phyloP scores from a whole-genome alignment of 2,888 invertebrate genomes.

The Eilema sororculum region DNA sequence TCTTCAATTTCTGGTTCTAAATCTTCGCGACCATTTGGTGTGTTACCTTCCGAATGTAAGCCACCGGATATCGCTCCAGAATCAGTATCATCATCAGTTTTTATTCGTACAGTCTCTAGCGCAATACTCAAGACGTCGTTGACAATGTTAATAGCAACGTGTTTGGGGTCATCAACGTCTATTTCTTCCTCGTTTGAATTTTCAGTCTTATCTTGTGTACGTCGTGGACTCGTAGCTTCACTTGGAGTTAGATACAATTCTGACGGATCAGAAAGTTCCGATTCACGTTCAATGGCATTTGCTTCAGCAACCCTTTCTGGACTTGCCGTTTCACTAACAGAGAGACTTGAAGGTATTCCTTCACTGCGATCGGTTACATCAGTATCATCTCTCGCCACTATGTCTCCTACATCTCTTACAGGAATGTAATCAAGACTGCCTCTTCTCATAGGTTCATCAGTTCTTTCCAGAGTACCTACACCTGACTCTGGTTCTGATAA shows the following conservation, averaged over 20 bases:
- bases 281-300: slow-evolving; percentile 85
- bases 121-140: slow-evolving; percentile 83
- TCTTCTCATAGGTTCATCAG: slow-evolving; percentile 73
- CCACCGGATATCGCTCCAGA: slow-evolving; percentile 83
- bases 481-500: slow-evolving; percentile 79
- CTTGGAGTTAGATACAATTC: slow-evolving; percentile 90
- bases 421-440: slow-evolving; percentile 84
- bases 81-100: slow-evolving; percentile 81
- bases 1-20: slow-evolving; percentile 81
- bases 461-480: slow-evolving; percentile 73
- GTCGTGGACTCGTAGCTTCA: slow-evolving; percentile 86
- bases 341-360: slow-evolving; percentile 82
- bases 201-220: slow-evolving; percentile 80
- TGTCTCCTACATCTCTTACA: slow-evolving; percentile 82
- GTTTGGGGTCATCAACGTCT: slow-evolving; percentile 74
- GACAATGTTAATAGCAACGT: slow-evolving; percentile 80
- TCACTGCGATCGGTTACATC: slow-evolving; percentile 83
- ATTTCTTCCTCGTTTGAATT: slow-evolving; percentile 64
- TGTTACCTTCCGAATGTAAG: slow-evolving; percentile 79
- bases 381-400: slow-evolving; percentile 74
- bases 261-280: slow-evolving; percentile 89
- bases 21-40: slow-evolving; percentile 81
- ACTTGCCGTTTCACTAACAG: slow-evolving; percentile 82
- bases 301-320: slow-evolving; percentile 79
- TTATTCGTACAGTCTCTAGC: slow-evolving; percentile 77